A percentile compares a stretch with the other conserved stretches of the same genome.
Evolutionary conservation across 1,140 invertebrate species (phyloP).

Genomic region (Cotesia vestalis): DNA sequence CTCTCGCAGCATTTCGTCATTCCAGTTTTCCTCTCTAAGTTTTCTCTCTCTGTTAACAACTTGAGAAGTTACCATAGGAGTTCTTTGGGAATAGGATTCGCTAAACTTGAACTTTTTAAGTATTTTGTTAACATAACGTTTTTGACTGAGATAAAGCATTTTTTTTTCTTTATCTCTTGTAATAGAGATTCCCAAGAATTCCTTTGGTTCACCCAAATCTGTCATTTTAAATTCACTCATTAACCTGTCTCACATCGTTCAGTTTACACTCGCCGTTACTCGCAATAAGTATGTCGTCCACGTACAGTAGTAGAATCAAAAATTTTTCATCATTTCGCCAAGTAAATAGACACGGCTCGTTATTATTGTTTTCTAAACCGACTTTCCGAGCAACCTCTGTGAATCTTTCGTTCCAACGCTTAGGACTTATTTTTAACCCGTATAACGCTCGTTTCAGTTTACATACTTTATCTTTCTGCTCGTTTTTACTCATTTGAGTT

Average conservation of each 20-base stretch:
- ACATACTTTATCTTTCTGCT: slow-evolving; percentile 33
- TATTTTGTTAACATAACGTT: slow-evolving; percentile 30
- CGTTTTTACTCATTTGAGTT: slow-evolving; percentile 14
- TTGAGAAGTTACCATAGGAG: slow-evolving; percentile 35
- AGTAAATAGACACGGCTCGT: slow-evolving; percentile 52
- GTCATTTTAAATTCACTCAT: slow-evolving; percentile 35
- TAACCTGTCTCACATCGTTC: slow-evolving; percentile 22
- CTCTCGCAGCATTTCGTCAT: slow-evolving; percentile 18
- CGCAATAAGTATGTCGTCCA: slow-evolving; percentile 33
- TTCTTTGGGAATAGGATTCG: slow-evolving; percentile 26
- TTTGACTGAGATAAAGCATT: slow-evolving; percentile 27
- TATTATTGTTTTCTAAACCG: slow-evolving; percentile 39
- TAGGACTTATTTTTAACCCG: slow-evolving; percentile 50
- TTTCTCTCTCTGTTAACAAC: slow-evolving; percentile 27
- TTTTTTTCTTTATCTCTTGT: slow-evolving; percentile 24
- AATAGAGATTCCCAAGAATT: slow-evolving; percentile 32
- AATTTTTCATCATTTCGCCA: slow-evolving; percentile 37
- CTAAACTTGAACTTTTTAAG: slow-evolving; percentile 30
- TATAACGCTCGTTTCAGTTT: slow-evolving; percentile 51
- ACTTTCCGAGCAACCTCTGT: slow-evolving; percentile 34
- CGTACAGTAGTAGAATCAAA: slow-evolving; percentile 31
- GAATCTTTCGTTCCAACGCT: slow-evolving; percentile 47
- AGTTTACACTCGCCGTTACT: slow-evolving; percentile 24
- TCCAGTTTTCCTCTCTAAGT: slow-evolving; percentile 13
- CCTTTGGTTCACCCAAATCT: slow-evolving; percentile 24